Conservation (phyloP, 1,140 invertebrate genomes). For the Sipha flava region DNA sequence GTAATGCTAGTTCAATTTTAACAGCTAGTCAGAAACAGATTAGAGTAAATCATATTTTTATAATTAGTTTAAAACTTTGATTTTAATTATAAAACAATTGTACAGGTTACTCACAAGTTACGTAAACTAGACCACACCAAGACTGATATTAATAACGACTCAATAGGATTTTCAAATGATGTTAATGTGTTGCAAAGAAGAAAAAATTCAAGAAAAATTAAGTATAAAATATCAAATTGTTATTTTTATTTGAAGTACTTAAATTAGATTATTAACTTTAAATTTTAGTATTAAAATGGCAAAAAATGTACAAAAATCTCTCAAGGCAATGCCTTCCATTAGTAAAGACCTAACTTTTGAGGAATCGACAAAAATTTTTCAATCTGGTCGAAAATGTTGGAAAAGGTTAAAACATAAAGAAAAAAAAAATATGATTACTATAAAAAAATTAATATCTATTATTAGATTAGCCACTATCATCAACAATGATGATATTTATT, state of each 20-base stretch:
- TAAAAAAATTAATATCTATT: constrained; percentile 13
- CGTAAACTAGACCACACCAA: not conserved
- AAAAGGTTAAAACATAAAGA: not conserved
- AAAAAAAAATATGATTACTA: not conserved
- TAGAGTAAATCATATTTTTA: not conserved
- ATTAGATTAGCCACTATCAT: not conserved
- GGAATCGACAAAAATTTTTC: not conserved
- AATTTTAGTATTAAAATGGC: not conserved
- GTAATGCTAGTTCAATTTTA: not conserved
- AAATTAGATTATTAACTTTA: not conserved
- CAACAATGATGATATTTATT: constrained; percentile 2
- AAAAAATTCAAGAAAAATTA: not conserved
- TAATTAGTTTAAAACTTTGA: not conserved
- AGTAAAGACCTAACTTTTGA: not conserved
- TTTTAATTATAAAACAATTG: not conserved
- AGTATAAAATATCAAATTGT: not conserved
- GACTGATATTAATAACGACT: not conserved
- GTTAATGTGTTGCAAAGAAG: constrained; percentile 11
- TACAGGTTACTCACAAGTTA: not conserved
- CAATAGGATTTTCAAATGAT: not conserved
- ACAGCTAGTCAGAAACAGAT: not conserved
- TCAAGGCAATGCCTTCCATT: not conserved
- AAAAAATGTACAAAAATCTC: not conserved
- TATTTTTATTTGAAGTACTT: not conserved
- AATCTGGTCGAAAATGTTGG: not conserved